Conservation (phyloP, 1,140 invertebrate genomes). For the Drosophila saltans region DNA sequence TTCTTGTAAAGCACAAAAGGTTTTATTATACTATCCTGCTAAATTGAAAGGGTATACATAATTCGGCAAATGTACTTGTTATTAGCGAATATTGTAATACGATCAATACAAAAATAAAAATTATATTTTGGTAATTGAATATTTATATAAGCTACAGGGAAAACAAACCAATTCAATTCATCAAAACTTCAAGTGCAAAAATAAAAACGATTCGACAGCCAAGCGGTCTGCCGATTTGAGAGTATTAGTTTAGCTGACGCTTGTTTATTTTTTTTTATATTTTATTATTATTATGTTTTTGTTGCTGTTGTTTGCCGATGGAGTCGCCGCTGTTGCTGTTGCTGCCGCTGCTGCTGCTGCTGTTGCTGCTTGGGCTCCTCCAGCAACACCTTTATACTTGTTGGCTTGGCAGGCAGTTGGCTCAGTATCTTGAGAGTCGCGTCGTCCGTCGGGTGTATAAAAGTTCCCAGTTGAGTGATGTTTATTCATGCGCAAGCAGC, state of each 20-base stretch:
- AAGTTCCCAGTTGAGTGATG: constrained; percentile 25
- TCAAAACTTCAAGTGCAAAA: constrained; percentile 46
- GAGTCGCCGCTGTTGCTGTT: neutral
- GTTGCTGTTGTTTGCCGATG: neutral
- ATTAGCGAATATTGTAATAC: neutral
- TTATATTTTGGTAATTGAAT: neutral
- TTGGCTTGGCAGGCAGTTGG: constrained; percentile 37
- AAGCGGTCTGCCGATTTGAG: constrained; percentile 3
- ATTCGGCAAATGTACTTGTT: neutral
- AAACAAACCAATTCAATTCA: constrained; percentile 21
- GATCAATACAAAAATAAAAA: neutral
- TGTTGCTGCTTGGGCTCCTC: constrained; percentile 39
- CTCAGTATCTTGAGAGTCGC: constrained; percentile 66
- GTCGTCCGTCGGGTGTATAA: constrained; percentile 35
- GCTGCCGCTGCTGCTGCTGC: constrained; percentile 22
- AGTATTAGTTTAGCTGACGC: constrained; percentile 4
- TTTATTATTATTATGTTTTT: neutral
- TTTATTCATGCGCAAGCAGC: constrained; percentile 37
- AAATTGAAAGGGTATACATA: too few species aligned
- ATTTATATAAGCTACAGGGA: neutral
- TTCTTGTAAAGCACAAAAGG: too few species aligned
- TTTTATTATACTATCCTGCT: too few species aligned
- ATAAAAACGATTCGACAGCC: constrained; percentile 9
- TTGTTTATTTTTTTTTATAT: neutral
- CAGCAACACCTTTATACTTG: constrained; percentile 44